Evolutionary conservation across 2,888 invertebrate species (phyloP), one percentile per base, ranked within the genome.

Genomic region (Anticlea derivata): DNA sequence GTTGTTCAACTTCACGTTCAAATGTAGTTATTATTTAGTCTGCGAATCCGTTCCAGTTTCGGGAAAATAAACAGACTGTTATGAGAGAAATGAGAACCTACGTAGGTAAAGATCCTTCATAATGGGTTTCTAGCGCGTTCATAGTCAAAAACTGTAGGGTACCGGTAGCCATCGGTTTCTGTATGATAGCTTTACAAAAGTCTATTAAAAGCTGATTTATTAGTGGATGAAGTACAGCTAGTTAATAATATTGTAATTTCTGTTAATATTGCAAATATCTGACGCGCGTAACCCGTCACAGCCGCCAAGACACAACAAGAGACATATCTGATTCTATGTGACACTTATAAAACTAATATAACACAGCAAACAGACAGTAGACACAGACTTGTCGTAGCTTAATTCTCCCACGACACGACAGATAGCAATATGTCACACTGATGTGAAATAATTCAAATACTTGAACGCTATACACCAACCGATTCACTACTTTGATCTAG

Each of bases 1-100:
- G 39, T 38, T 44, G 51, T 31, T 48, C 27, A 30, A 48, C 39
- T 48, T 23, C 5, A 17, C 40, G 45, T 29, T 45, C 41, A 38
- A 51, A 46, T 27, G 35, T 27, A 41, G 20, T 52, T 46, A 38
- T 52, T 41, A 41, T 45, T 45, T 39, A 45, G 50, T 44, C 22
- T 44, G 13, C 50, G 38, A 35, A 35, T 10, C 26, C 7, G 8
- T 22, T 35, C 20, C 10, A 30, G 38, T 44, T 39, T 35, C 12
- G 3, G 3, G 20, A 24, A 37, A 46, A 23, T 43, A 31, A 37
- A 47, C 13, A 24, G 10, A 13, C 22, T 37, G 22, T 10, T 17
- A 31, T 12, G 13, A 5, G 30, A 17, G 17, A 17, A 4, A 17
- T 3, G 17, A 17, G 2, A 17, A 17, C 17, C n/a, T n/a, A n/a